Conservation (phyloP, 1,140 invertebrate genomes). For the Musca domestica region DNA sequence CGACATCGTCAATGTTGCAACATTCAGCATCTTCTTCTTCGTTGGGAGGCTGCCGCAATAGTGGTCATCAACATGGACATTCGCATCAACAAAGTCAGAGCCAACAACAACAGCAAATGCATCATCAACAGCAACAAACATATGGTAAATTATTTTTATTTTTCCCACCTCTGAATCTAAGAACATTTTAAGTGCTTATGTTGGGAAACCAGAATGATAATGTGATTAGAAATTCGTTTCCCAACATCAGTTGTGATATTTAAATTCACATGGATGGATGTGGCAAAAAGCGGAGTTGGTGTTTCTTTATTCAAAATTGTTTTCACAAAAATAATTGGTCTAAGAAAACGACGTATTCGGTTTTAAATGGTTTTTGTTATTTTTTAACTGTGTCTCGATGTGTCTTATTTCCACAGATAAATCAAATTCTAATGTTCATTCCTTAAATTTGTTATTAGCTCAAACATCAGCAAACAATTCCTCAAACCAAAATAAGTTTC, state of each 20-base stretch:
- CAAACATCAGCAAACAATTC: constrained; percentile 38
- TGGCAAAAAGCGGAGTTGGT: neutral
- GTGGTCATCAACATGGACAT: constrained; percentile 27
- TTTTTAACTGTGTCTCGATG: neutral
- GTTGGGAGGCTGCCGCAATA: constrained; percentile 35
- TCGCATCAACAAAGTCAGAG: constrained; percentile 28
- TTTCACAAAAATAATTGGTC: too few species aligned
- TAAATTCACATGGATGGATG: neutral
- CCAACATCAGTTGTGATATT: neutral
- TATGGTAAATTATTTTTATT: constrained; percentile 13
- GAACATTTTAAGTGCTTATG: too few species aligned
- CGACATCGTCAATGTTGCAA: constrained; percentile 43
- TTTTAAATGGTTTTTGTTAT: too few species aligned
- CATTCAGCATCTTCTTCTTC: constrained; percentile 38
- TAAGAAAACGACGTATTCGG: too few species aligned
- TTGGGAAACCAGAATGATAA: too few species aligned
- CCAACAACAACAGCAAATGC: constrained; percentile 31
- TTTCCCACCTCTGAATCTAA: too few species aligned
- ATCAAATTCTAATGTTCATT: neutral
- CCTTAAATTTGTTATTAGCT: constrained; percentile 24
- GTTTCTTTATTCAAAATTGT: too few species aligned
- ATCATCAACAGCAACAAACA: constrained; percentile 29
- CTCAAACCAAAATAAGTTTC: constrained; percentile 24
- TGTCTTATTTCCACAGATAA: neutral
- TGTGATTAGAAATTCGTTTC: too few species aligned